A percentile compares a stretch with the other conserved stretches of the same genome.
Evolutionary conservation across 2,888 invertebrate species (phyloP).

Genomic region (Leptopterna dolabrata): DNA sequence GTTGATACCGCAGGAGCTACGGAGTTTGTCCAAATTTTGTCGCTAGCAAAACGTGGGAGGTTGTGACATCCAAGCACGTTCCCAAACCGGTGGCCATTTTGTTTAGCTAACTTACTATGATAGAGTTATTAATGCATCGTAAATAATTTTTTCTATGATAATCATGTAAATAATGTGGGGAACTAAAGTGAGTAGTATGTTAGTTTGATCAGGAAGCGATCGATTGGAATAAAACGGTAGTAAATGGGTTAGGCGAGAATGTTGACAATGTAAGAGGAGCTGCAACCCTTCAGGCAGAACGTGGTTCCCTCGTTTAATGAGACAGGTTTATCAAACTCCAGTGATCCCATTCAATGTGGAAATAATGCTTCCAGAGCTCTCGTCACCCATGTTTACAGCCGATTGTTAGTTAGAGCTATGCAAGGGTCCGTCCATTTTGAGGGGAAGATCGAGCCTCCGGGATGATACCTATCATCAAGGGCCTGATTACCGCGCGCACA

Average conservation of each 20-base stretch:
- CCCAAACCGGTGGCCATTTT: too few species aligned
- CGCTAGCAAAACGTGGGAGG: too few species aligned
- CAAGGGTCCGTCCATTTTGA: neutral
- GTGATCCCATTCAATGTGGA: neutral
- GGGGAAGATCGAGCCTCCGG: neutral
- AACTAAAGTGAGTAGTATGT: too few species aligned
- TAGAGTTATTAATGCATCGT: too few species aligned
- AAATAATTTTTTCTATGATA: too few species aligned
- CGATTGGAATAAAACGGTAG: neutral
- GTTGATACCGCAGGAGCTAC: too few species aligned
- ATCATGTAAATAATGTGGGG: too few species aligned
- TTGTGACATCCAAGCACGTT: too few species aligned
- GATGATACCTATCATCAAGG: slow-evolving; percentile 21
- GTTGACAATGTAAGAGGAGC: neutral
- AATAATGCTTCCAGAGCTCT: neutral
- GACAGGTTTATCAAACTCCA: neutral
- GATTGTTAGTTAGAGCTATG: neutral
- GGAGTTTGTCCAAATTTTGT: too few species aligned
- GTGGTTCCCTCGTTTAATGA: neutral
- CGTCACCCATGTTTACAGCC: neutral
- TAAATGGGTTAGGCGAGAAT: neutral
- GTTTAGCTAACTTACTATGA: too few species aligned
- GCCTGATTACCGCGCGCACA: neutral
- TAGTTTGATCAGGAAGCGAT: too few species aligned
- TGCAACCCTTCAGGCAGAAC: neutral